Evolutionary conservation across 2,888 invertebrate species (phyloP).

Genomic region (Norana najaformis): DNA sequence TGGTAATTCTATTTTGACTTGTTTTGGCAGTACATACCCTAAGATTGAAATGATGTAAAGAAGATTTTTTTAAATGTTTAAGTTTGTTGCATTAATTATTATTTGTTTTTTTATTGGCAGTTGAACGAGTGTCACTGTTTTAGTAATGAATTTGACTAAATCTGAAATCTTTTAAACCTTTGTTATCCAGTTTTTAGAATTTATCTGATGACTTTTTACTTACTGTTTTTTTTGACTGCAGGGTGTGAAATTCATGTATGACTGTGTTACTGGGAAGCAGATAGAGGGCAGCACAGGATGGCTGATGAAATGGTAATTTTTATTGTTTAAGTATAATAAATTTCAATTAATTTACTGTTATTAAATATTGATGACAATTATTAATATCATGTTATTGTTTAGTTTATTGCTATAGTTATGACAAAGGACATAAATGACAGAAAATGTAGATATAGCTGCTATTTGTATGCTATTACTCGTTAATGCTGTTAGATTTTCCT

Average conservation of each 20-base stretch:
- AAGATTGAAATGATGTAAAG: not conserved
- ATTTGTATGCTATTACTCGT: too few species aligned
- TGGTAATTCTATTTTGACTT: not conserved
- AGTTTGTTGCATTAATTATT: not conserved
- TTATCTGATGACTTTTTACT: not conserved
- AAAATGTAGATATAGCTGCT: too few species aligned
- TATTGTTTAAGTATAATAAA: not conserved
- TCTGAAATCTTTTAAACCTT: not conserved
- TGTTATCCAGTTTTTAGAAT: not conserved
- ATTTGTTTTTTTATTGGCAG: not conserved
- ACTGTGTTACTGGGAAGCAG: slow-evolving; percentile 90
- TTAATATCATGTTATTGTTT: too few species aligned
- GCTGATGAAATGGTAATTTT: slow-evolving; percentile 90
- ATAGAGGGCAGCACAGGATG: slow-evolving; percentile 87
- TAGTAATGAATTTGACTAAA: not conserved
- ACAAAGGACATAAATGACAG: too few species aligned
- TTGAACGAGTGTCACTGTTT: too few species aligned
- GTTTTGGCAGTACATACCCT: not conserved
- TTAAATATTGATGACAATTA: not conserved
- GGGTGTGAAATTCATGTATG: slow-evolving; percentile 98
- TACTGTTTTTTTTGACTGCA: slow-evolving; percentile 48
- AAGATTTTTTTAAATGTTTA: not conserved
- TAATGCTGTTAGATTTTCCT: too few species aligned
- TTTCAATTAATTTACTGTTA: not conserved
- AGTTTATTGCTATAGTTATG: too few species aligned